Percentiles rank a stretch among this genome's conserved stretches.
These are phyloP conservation scores for Oreochromis niloticus DNA, from an alignment of 2,113 vertebrate genomes.

Conservation along the genomic window DNA sequence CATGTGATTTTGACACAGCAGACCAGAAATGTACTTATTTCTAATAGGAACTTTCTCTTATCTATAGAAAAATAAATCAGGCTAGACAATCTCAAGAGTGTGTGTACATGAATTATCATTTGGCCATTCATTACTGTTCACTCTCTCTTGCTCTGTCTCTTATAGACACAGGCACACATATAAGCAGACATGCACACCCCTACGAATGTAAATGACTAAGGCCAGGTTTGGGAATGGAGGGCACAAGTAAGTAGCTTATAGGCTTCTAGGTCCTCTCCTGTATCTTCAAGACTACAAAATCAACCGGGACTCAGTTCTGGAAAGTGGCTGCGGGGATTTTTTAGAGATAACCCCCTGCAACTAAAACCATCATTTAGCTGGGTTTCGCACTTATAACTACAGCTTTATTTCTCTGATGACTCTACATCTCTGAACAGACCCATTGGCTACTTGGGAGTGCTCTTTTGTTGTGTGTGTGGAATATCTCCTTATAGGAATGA, in stretches of 20 bases:
- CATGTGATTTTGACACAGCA: conserved; percentile 45
- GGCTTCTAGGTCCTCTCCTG: conserved; percentile 62
- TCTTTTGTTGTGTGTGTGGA: conserved; percentile 19
- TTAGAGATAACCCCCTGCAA: background rate
- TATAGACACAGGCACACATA: background rate
- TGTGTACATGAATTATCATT: conserved; percentile 44
- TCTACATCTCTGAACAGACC: conserved; percentile 12
- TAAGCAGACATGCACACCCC: conserved; percentile 28
- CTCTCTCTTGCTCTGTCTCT: background rate
- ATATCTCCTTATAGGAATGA: conserved; percentile 47
- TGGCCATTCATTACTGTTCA: conserved; percentile 32
- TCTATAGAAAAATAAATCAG: conserved; percentile 76
- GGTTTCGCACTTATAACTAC: background rate
- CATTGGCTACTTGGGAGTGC: conserved; percentile 28
- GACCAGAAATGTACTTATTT: conserved; percentile 47
- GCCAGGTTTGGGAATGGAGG: conserved; percentile 71
- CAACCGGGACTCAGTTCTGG: conserved; percentile 26
- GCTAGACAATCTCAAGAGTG: conserved; percentile 57
- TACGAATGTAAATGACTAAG: conserved; percentile 72
- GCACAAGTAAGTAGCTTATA: conserved; percentile 66
- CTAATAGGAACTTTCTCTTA: conserved; percentile 50
- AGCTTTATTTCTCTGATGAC: background rate
- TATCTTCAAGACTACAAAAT: conserved; percentile 59
- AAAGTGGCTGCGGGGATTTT: conserved; percentile 28
- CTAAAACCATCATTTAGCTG: conserved; percentile 13